These are phyloP conservation scores for Zalophus californianus DNA, from an alignment of 2,797 vertebrate species.

Conservation along the genomic window DNA sequence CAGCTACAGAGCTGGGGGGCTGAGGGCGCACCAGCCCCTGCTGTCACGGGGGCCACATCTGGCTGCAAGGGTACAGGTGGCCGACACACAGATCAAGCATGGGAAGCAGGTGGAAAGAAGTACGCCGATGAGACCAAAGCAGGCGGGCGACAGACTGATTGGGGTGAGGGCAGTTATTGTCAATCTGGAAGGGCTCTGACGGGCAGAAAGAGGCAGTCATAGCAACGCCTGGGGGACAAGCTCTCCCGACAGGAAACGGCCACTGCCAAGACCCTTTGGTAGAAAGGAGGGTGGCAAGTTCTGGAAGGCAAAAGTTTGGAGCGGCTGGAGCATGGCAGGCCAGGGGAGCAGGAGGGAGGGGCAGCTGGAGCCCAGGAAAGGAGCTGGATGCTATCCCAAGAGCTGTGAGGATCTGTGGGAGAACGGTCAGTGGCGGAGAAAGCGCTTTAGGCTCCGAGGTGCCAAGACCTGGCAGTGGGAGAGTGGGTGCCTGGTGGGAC, in stretches of 20 bases:
- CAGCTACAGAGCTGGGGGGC: neutral
- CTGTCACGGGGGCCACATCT: neutral
- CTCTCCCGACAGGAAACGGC: neutral
- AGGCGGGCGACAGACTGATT: fast-evolving
- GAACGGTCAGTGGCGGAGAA: neutral
- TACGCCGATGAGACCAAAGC: neutral
- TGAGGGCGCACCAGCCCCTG: neutral
- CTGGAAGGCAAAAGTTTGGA: neutral
- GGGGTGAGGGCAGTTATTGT: neutral
- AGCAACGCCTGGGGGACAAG: neutral
- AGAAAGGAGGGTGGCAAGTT: neutral
- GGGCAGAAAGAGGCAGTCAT: no score
- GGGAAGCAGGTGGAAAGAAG: neutral
- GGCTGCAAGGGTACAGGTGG: neutral
- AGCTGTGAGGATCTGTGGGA: neutral
- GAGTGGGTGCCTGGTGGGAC: neutral
- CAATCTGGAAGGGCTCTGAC: neutral
- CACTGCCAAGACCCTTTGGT: neutral
- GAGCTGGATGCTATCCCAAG: neutral
- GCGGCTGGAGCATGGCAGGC: no score
- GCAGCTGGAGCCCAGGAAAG: neutral
- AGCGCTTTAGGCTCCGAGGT: neutral
- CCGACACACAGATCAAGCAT: neutral
- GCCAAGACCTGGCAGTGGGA: neutral
- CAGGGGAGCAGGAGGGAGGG: neutral